These are phyloP conservation scores for Ictalurus punctatus DNA, from an alignment of 2,113 vertebrate species.

Conservation along the genomic window DNA sequence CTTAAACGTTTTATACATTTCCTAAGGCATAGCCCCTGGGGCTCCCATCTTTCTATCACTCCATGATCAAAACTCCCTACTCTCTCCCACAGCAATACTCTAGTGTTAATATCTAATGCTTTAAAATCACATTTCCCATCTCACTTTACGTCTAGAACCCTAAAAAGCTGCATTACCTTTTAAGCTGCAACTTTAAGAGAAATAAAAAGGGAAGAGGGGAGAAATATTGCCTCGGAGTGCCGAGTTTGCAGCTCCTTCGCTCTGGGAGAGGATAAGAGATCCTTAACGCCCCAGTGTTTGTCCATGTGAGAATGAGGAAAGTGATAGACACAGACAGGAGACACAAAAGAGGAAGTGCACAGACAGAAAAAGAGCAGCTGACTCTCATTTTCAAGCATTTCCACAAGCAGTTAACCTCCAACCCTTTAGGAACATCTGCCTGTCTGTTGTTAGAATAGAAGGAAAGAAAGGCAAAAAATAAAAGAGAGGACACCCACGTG, in stretches of 20 bases:
- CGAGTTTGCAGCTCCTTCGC: slow-evolving; percentile 54
- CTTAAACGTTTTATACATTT: slow-evolving; percentile 72
- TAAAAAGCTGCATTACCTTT: slow-evolving; percentile 71
- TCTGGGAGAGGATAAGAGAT: slow-evolving; percentile 58
- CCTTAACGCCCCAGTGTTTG: slow-evolving; percentile 55
- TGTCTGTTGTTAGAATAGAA: slow-evolving; percentile 27
- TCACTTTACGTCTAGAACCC: slow-evolving; percentile 69
- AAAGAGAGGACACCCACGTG: slow-evolving; percentile 38
- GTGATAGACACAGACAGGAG: slow-evolving; percentile 49
- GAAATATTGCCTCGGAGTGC: slow-evolving; percentile 61
- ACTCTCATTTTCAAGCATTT: slow-evolving; percentile 35
- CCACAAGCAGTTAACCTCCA: slow-evolving; percentile 33
- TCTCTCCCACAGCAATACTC: slow-evolving; percentile 59
- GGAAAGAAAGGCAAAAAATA: slow-evolving; percentile 13
- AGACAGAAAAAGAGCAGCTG: slow-evolving; percentile 39
- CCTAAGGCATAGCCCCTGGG: slow-evolving; percentile 70
- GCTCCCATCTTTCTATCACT: slow-evolving; percentile 63
- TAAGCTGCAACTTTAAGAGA: slow-evolving; percentile 64
- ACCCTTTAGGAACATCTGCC: slow-evolving; percentile 44
- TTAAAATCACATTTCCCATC: slow-evolving; percentile 74
- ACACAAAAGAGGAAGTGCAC: slow-evolving; percentile 44
- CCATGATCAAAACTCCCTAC: slow-evolving; percentile 65
- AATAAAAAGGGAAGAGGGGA: slow-evolving; percentile 62
- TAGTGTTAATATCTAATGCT: slow-evolving; percentile 69
- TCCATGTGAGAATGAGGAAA: slow-evolving; percentile 51